Evolutionary conservation across 2,888 invertebrate genomes (phyloP).

Genomic region (Antitype chi): DNA sequence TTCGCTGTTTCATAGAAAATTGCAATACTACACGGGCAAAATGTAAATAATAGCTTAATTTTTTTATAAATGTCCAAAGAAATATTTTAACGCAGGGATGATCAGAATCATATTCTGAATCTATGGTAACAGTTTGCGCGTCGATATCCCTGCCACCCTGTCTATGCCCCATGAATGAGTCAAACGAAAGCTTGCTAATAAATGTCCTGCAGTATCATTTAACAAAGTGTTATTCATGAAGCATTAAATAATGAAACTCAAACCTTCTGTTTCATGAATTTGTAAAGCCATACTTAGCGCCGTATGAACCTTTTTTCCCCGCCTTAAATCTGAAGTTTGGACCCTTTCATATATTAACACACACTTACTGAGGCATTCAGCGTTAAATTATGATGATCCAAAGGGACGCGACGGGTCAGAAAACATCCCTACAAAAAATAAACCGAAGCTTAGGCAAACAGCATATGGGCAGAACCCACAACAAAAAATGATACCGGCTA

Average conservation of each 20-base stretch:
- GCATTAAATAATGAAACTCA: neutral
- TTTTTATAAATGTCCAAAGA: too few relatives aligned
- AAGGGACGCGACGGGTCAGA: neutral
- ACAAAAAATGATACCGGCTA: neutral
- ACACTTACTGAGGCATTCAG: constrained; percentile 3
- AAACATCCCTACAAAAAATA: constrained; percentile 13
- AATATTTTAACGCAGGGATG: too few relatives aligned
- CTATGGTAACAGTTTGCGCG: too few relatives aligned
- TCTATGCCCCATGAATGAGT: neutral
- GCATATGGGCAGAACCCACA: neutral
- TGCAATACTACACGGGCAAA: too few relatives aligned
- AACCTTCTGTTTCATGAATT: neutral
- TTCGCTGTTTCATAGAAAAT: too few relatives aligned
- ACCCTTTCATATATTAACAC: constrained; percentile 28
- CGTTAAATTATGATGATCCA: constrained; percentile 33
- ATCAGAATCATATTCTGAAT: too few relatives aligned
- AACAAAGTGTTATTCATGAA: neutral
- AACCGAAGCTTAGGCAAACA: constrained; percentile 1
- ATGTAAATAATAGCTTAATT: too few relatives aligned
- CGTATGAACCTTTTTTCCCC: neutral
- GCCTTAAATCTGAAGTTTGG: constrained; percentile 18
- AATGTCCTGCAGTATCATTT: neutral
- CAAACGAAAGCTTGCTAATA: neutral
- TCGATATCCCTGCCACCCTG: too few relatives aligned
- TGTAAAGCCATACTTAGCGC: neutral